Conservation (phyloP, 2,113 vertebrate genomes). For the Chamaea fasciata region DNA sequence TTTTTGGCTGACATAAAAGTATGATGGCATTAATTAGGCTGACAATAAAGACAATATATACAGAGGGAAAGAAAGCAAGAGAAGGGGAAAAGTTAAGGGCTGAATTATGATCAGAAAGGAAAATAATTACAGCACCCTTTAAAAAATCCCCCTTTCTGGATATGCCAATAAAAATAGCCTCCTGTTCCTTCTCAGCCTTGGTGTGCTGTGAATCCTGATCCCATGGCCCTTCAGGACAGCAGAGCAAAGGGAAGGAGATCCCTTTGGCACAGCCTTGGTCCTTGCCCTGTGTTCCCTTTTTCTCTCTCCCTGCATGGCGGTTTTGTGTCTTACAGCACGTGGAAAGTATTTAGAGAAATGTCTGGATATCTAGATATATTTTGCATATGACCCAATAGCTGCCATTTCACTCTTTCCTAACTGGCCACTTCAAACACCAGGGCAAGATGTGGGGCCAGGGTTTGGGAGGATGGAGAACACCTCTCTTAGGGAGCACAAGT, state of each 20-base stretch:
- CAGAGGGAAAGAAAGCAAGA: background rate
- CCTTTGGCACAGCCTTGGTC: background rate
- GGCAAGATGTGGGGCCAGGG: background rate
- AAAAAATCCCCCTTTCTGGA: background rate
- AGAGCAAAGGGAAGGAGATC: background rate
- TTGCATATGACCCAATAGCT: background rate
- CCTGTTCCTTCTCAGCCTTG: background rate
- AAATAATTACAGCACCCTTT: background rate
- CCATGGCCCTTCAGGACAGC: background rate
- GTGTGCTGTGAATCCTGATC: background rate
- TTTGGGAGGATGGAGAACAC: background rate
- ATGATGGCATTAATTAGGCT: background rate
- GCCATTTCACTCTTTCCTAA: background rate
- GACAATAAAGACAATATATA: background rate
- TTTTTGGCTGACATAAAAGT: background rate
- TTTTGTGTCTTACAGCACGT: background rate
- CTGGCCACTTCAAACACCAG: background rate
- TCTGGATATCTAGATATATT: background rate
- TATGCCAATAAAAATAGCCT: background rate
- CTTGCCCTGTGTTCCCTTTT: fast-evolving
- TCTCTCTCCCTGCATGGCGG: background rate
- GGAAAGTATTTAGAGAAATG: background rate
- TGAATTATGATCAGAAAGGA: background rate
- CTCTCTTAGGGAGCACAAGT: fast-evolving
- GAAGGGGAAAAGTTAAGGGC: background rate